Evolutionary conservation across 1,140 invertebrate genomes (phyloP).

Genomic region (Heterodera schachtii): DNA sequence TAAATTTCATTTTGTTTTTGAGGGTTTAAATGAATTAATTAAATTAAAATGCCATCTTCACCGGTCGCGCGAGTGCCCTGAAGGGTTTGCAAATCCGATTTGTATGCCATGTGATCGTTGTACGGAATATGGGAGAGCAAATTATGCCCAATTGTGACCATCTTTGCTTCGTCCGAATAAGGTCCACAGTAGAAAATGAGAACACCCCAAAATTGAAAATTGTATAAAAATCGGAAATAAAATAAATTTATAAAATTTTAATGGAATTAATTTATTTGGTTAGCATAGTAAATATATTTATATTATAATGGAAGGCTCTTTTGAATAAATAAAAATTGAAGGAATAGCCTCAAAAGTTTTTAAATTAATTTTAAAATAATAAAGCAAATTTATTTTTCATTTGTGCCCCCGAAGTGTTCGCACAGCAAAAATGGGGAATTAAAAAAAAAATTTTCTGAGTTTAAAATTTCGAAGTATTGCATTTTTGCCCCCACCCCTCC

Average conservation of each 20-base stretch:
- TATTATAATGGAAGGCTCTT: too few relatives aligned
- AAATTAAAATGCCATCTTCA: not conserved
- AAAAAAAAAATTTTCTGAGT: too few relatives aligned
- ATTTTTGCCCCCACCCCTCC: too few relatives aligned
- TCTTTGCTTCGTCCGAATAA: not conserved
- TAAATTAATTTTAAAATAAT: too few relatives aligned
- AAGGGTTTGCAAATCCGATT: not conserved
- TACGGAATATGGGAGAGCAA: not conserved
- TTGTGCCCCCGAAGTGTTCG: too few relatives aligned
- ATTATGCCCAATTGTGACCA: not conserved
- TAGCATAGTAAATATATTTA: too few relatives aligned
- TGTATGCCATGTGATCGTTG: not conserved
- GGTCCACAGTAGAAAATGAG: constrained; percentile 10
- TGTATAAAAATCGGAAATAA: not conserved
- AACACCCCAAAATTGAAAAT: not conserved
- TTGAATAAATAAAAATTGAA: too few relatives aligned
- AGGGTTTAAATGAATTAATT: not conserved
- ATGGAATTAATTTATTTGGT: not conserved
- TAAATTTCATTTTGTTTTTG: too few relatives aligned
- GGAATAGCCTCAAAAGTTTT: too few relatives aligned
- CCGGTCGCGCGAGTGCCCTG: constrained; percentile 6
- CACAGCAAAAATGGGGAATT: too few relatives aligned
- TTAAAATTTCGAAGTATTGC: too few relatives aligned
- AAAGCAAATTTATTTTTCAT: too few relatives aligned
- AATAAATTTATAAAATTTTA: not conserved